Base-by-base conservation (phyloP, 2,888 invertebrate species). In the Rotaria macrura region DNA sequence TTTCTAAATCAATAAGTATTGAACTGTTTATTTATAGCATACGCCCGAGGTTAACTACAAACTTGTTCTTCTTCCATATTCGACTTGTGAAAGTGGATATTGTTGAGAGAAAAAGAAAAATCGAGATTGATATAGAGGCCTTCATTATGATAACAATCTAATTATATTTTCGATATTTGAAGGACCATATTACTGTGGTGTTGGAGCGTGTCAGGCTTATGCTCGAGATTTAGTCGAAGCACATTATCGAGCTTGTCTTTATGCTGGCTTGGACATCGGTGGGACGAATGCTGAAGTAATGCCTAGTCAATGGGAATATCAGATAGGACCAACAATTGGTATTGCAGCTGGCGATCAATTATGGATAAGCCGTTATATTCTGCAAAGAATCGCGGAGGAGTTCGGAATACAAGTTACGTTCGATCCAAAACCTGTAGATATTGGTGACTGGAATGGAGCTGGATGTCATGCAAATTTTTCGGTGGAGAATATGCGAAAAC, bases 381-480 rank as follows among this genome's bases (percentile, higher is more conserved):
- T 92, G 29, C 90, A 91, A 87, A 89, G 92, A 79, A 91, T 92
- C 5, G 91, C 92, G 40, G 92, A 92, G 87, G 92, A 92, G 87
- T 92, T 91, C 87, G 92, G 92, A n/a, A 90, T 92, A 20, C 89
- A 91, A 38, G 91, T 91, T 79, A 89, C 91, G 54, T 89, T 92
- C 87, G 92, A 92, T 88, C 92, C 92, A 85, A 92, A 92, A 87
- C 92, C 92, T 6, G 91, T 92, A n/a, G n/a, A n/a, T 88, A 89
- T 89, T 17, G 91, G 91, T 14, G 89, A 91, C 87, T 91, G 91
- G 91, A 74, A 74, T 20, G 74, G 74, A 40, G 89, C 97, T 84
- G 97, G 97, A 1, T 96, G 96, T 0, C 97, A 98, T 90, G 95
- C 95, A 86, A 98, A 98, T 92, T 97, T 96, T 92, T 97, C 96